Conservation (phyloP, 1,140 invertebrate genomes). For the Oryctes rhinoceros region DNA sequence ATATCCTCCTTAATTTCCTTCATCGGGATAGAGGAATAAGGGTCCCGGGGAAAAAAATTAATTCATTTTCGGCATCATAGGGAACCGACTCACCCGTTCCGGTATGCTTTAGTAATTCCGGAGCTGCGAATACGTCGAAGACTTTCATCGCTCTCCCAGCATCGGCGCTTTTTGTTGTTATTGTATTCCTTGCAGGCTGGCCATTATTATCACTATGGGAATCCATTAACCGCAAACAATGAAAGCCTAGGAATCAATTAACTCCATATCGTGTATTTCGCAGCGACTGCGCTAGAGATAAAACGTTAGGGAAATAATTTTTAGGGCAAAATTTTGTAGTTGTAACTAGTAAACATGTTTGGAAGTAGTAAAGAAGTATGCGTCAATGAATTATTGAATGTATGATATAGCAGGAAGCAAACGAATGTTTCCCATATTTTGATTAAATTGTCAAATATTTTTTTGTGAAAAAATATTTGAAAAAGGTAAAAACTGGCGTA, state of each 20-base stretch:
- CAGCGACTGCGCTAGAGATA: no score
- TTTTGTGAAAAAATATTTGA: no score
- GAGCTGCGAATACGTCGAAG: not conserved
- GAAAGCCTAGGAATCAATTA: not conserved
- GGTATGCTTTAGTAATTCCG: not conserved
- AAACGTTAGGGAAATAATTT: no score
- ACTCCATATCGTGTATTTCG: not conserved
- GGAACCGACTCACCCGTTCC: not conserved
- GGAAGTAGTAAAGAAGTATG: no score
- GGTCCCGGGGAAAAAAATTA: not conserved
- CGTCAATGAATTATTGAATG: no score
- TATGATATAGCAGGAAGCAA: no score
- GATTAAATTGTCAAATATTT: no score
- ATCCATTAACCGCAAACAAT: constrained; percentile 16
- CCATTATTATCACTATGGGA: not conserved
- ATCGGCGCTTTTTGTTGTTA: constrained; percentile 13
- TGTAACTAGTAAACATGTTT: no score
- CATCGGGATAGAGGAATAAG: not conserved
- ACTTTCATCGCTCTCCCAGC: not conserved
- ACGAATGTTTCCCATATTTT: no score
- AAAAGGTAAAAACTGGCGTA: no score
- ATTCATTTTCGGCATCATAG: not conserved
- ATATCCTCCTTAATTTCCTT: not conserved
- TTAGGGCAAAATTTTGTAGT: no score
- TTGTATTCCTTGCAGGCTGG: not conserved